phyloP scores from a whole-genome alignment of 2,113 vertebrate species.

The Tupaia chinensis region DNA sequence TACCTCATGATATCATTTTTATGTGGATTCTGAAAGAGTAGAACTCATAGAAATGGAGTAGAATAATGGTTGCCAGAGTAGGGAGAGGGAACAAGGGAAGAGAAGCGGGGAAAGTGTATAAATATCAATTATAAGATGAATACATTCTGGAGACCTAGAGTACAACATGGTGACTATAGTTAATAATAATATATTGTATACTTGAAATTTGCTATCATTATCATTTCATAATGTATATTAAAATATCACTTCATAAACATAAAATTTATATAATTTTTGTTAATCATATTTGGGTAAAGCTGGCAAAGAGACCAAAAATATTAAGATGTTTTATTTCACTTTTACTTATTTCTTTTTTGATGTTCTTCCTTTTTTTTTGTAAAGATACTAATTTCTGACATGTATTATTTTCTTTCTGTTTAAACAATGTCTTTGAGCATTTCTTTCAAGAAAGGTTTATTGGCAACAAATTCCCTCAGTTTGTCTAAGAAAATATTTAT shows the following conservation, averaged over 20 bases:
- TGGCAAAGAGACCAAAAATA: neutral
- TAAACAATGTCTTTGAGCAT: neutral
- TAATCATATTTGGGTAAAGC: neutral
- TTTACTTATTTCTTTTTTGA: neutral
- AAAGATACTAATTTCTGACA: neutral
- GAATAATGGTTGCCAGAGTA: neutral
- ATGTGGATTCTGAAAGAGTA: neutral
- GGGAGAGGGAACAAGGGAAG: neutral
- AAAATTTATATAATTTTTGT: neutral
- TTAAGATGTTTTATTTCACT: neutral
- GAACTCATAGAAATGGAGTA: neutral
- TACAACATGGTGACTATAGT: neutral
- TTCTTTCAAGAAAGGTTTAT: neutral
- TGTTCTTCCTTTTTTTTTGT: neutral
- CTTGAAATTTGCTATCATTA: neutral
- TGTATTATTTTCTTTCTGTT: neutral
- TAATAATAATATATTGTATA: neutral
- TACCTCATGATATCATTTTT: neutral
- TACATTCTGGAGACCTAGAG: neutral
- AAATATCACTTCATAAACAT: neutral
- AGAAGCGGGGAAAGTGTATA: neutral
- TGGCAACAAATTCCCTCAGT: neutral
- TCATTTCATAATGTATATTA: neutral
- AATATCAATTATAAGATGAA: neutral
- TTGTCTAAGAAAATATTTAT: neutral